These are phyloP conservation scores for Phaedon cochleariae DNA, from an alignment of 2,888 invertebrate species.

Conservation along the genomic window DNA sequence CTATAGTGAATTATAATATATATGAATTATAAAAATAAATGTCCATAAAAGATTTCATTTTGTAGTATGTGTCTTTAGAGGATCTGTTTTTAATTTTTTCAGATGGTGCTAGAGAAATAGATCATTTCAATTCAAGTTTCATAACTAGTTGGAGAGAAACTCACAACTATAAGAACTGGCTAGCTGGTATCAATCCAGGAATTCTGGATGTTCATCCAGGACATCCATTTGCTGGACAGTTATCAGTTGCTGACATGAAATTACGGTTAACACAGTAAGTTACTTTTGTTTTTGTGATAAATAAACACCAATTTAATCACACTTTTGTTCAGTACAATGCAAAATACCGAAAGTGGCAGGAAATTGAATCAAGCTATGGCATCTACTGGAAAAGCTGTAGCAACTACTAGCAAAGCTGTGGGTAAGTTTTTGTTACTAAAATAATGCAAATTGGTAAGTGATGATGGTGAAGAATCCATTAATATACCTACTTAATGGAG, in stretches of 20 bases:
- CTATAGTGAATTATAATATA: too few species aligned
- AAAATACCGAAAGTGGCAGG: constrained; percentile 91
- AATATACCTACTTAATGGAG: too few species aligned
- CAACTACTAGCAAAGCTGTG: constrained; percentile 77
- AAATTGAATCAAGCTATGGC: constrained; percentile 93
- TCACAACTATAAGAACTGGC: constrained; percentile 89
- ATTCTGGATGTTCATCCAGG: constrained; percentile 78
- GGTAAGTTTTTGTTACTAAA: constrained; percentile 68
- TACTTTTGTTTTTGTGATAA: neutral
- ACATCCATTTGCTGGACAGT: constrained; percentile 94
- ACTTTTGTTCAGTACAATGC: constrained; percentile 78
- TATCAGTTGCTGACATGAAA: constrained; percentile 95
- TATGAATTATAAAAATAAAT: too few species aligned
- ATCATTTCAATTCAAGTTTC: constrained; percentile 88
- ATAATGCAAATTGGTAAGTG: too few species aligned
- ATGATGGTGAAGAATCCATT: neutral
- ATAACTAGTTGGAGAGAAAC: constrained; percentile 87
- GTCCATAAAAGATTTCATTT: too few species aligned
- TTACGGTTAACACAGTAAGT: constrained; percentile 89
- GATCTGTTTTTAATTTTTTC: too few species aligned
- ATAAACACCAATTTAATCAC: too few species aligned
- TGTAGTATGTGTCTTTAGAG: too few species aligned
- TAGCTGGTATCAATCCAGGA: constrained; percentile 70
- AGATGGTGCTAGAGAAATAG: constrained; percentile 82
- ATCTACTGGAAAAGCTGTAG: constrained; percentile 90